Evolutionary conservation across 2,797 vertebrate genomes (phyloP).

Genomic region (Ataeniobius toweri): DNA sequence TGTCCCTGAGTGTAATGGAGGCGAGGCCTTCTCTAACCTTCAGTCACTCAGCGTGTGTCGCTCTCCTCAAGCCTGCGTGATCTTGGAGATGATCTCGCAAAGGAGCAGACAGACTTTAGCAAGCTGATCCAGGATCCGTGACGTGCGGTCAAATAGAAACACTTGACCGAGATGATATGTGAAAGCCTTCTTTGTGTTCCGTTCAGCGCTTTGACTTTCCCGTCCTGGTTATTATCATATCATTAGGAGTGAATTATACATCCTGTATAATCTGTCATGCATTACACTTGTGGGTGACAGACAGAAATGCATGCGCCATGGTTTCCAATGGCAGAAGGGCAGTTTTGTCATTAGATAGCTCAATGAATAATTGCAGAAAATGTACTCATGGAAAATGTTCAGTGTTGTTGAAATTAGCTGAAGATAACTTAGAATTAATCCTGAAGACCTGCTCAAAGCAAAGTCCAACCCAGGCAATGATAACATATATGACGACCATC

Average conservation of each 20-base stretch:
- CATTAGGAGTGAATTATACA: not conserved
- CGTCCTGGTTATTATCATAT: not conserved
- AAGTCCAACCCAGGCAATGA: not conserved
- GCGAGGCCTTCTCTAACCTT: slow-evolving; percentile 42
- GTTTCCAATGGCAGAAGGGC: not conserved
- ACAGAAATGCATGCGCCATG: not conserved
- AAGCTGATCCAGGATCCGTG: slow-evolving; percentile 32
- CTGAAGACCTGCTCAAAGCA: not conserved
- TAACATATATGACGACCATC: not conserved
- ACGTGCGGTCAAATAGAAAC: slow-evolving; percentile 63
- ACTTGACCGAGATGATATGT: slow-evolving; percentile 59
- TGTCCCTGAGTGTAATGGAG: slow-evolving; percentile 54
- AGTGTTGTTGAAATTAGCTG: not conserved
- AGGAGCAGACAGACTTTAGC: slow-evolving; percentile 21
- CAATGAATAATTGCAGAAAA: not conserved
- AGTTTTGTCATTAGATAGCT: not conserved
- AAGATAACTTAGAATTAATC: not conserved
- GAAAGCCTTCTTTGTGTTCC: slow-evolving; percentile 38
- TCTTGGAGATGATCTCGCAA: slow-evolving; percentile 45
- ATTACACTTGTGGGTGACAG: not conserved
- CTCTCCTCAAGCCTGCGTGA: slow-evolving; percentile 34
- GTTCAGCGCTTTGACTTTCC: slow-evolving; percentile 25
- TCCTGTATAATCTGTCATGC: not conserved
- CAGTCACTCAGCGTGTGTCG: slow-evolving; percentile 17
- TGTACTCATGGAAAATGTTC: not conserved